Evolutionary conservation across 2,113 vertebrate species (phyloP), one percentile per base, ranked within the genome.

Genomic region (Pao palembangensis): DNA sequence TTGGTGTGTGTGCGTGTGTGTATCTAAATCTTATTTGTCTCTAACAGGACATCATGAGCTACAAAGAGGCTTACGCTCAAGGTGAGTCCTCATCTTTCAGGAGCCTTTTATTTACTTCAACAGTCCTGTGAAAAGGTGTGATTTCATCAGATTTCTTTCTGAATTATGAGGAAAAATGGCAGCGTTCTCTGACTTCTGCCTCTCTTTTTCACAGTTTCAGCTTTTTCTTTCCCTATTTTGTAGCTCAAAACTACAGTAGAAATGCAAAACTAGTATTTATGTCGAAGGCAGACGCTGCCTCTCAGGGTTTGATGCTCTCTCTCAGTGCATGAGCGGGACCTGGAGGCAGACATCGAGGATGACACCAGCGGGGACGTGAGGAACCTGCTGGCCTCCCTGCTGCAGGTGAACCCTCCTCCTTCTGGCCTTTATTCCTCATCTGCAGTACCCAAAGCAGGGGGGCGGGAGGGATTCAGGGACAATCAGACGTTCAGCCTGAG

Each of bases 311-410:
- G 68, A 64, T 43, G 18, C 2, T 19, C 19, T 12, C 31, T 15
- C 52, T 3, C 68, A 92, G 91, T 87, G 28, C 72, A 88, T 11
- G 89, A 89, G 64, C 61, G 59, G 1, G 91, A 92, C 46, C 61
- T 92, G 63, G 88, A 89, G 67, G 85, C 73, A 0, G 91, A 92
- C 66, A 83, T 92, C 17, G 91, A 92, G 68, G 90, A 63, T 3
- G 91, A 92, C 76, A 92, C 91, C 58, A 90, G 91, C 5, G 90
- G 91, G 56, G 89, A 92, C 5, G 90, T 92, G 64, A 90, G 78
- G 72, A 91, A 91, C 68, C 77, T 92, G 67, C 67, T 92, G 21
- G 52, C 75, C 0, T 73, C 87, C 8, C 85, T 92, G 18, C 75
- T 92, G 57, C 87, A 91, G 90, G 91, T 92, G 53, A 70, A 50